Conservation (phyloP, 2,797 vertebrate genomes). For the Parambassis ranga region DNA sequence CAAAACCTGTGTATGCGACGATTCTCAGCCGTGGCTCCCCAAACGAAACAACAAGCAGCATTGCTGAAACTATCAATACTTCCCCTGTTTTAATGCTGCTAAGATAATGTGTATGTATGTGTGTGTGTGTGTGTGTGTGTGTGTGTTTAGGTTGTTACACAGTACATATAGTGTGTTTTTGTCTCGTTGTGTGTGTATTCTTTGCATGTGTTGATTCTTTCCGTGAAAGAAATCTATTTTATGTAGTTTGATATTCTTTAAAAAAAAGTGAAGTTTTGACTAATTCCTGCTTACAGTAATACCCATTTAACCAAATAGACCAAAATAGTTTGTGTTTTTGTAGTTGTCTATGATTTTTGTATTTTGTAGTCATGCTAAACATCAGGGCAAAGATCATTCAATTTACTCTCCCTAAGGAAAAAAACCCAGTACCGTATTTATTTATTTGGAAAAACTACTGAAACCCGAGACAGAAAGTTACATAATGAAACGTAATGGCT, state of each 20-base stretch:
- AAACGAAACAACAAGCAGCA: conserved; percentile 68
- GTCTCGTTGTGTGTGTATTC: conserved; percentile 65
- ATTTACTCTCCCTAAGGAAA: neutral
- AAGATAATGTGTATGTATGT: conserved; percentile 70
- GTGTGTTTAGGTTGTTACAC: conserved; percentile 51
- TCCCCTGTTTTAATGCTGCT: conserved; percentile 86
- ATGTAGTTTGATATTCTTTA: conserved; percentile 72
- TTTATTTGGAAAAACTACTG: conserved; percentile 60
- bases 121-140: conserved; percentile 18
- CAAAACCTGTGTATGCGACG: conserved; percentile 59
- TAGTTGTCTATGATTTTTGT: conserved; percentile 42
- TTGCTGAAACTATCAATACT: conserved; percentile 71
- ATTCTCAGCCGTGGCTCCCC: conserved; percentile 53
- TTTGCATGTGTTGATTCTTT: conserved; percentile 87
- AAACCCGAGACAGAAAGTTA: conserved; percentile 37
- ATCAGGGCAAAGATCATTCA: conserved; percentile 33
- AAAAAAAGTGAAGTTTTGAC: conserved; percentile 81
- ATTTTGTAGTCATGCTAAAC: conserved; percentile 47
- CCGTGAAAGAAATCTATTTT: conserved; percentile 92
- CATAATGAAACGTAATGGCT: conserved; percentile 1
- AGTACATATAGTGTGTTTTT: conserved; percentile 40
- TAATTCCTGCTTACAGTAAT: conserved; percentile 69
- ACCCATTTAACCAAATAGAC: conserved; percentile 73
- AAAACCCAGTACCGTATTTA: conserved; percentile 44
- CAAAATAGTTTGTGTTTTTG: conserved; percentile 57